Conservation (phyloP, 1,140 invertebrate genomes). For the Trigoniulus corallinus region DNA sequence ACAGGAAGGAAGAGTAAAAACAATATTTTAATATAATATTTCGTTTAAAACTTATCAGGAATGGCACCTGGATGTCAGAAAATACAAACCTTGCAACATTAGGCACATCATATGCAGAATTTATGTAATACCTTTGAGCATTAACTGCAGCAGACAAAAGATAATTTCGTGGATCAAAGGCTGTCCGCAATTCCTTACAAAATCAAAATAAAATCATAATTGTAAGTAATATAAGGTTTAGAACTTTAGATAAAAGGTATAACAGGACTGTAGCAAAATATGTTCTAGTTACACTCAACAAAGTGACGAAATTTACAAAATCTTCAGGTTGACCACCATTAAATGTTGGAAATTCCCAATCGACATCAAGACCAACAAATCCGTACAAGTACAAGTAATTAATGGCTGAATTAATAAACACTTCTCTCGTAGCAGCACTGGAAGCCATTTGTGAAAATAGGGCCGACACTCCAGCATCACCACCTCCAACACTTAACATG, state of each 20-base stretch:
- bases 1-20: too few relatives aligned
- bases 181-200: constrained; percentile 59
- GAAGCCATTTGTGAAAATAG: constrained; percentile 44
- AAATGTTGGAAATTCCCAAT: constrained; percentile 45
- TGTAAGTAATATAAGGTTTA: not conserved
- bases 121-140: constrained; percentile 80
- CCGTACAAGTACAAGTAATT: constrained; percentile 36
- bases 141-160: constrained; percentile 82
- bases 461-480: constrained; percentile 55
- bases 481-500: constrained; percentile 55
- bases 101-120: constrained; percentile 79
- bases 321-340: constrained; percentile 16
- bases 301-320: constrained; percentile 12
- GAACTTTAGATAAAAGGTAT: constrained; percentile 46
- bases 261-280: constrained; percentile 83
- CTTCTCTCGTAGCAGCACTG: constrained; percentile 26
- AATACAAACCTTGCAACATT: constrained; percentile 78
- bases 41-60: too few relatives aligned
- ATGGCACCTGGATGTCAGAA: constrained; percentile 90
- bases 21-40: not conserved
- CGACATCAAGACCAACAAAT: constrained; percentile 43
- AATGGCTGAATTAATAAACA: constrained; percentile 34
- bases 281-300: constrained; percentile 46
- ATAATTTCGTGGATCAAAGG: constrained; percentile 71
- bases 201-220: too few relatives aligned